These are phyloP conservation scores for Enteromius viviparus DNA, from an alignment of 2,797 vertebrate genomes.

Conservation along the genomic window DNA sequence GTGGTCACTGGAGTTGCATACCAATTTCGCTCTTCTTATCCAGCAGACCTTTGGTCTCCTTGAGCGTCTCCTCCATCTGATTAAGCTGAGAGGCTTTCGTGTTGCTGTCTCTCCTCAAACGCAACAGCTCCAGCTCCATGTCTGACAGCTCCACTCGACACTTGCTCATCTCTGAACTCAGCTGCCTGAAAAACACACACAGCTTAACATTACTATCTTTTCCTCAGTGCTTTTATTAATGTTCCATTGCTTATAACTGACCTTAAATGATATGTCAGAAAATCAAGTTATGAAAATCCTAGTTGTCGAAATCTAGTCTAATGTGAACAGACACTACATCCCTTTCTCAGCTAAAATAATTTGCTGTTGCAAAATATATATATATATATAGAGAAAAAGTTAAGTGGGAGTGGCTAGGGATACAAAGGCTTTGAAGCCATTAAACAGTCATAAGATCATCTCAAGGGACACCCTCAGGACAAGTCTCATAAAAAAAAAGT, in stretches of 20 bases:
- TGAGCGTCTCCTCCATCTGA: constrained; percentile 79
- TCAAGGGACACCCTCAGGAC: constrained; percentile 30
- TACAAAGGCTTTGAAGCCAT: constrained; percentile 44
- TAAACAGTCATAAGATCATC: constrained; percentile 68
- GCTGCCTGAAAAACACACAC: constrained; percentile 62
- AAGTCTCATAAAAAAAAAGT: neutral
- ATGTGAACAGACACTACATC: neutral
- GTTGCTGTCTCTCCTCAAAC: constrained; percentile 78
- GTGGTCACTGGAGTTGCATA: constrained; percentile 60
- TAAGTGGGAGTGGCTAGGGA: constrained; percentile 15
- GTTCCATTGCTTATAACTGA: constrained; percentile 11
- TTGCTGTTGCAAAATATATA: constrained; percentile 8
- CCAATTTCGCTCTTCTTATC: constrained; percentile 80
- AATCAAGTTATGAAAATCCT: neutral
- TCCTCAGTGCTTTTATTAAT: neutral
- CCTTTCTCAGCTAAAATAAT: neutral
- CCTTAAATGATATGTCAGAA: neutral
- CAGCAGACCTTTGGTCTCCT: constrained; percentile 78
- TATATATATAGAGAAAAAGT: neutral
- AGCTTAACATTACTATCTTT: neutral
- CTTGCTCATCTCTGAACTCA: constrained; percentile 78
- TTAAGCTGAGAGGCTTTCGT: constrained; percentile 78
- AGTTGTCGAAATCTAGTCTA: neutral
- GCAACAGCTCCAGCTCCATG: constrained; percentile 81
- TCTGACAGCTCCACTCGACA: constrained; percentile 78